Conservation (phyloP, 2,797 vertebrate species). For the Vespertilio murinus region DNA sequence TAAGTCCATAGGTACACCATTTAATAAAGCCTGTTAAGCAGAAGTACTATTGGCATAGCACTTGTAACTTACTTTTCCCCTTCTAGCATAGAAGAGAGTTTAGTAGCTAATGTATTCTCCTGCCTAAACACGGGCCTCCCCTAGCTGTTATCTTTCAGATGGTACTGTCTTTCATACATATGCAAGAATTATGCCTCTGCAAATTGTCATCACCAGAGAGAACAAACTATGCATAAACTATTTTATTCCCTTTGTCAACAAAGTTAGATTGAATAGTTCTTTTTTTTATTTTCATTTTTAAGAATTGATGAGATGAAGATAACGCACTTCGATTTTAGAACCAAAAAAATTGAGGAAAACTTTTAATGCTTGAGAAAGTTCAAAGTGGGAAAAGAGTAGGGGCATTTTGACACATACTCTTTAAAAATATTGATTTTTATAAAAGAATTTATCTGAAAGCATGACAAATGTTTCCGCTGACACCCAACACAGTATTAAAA, state of each 20-base stretch:
- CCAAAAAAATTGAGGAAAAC: conserved; percentile 36
- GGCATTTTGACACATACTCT: conserved; percentile 27
- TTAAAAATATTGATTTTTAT: conserved; percentile 66
- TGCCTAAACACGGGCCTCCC: neutral
- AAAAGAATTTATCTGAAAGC: conserved; percentile 56
- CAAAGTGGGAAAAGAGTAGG: conserved; percentile 49
- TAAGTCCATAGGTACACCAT: neutral
- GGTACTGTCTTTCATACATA: neutral
- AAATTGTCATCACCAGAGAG: conserved; percentile 25
- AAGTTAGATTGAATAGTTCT: conserved; percentile 37
- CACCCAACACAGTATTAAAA: conserved; percentile 59
- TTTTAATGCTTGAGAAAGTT: conserved; percentile 61
- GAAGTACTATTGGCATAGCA: neutral
- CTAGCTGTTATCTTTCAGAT: neutral
- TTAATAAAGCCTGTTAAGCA: neutral
- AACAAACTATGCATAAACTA: neutral
- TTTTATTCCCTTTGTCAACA: conserved; percentile 53
- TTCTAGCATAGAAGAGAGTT: neutral
- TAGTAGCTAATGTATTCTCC: neutral
- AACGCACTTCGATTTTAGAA: conserved; percentile 39
- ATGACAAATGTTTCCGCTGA: conserved; percentile 65
- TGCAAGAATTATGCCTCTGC: conserved; percentile 44
- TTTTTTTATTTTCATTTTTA: neutral
- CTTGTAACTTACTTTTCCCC: neutral
- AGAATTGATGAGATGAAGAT: neutral